These are phyloP conservation scores for Eulemur albifrons DNA, from an alignment of 2,797 vertebrate genomes.

Conservation along the genomic window DNA sequence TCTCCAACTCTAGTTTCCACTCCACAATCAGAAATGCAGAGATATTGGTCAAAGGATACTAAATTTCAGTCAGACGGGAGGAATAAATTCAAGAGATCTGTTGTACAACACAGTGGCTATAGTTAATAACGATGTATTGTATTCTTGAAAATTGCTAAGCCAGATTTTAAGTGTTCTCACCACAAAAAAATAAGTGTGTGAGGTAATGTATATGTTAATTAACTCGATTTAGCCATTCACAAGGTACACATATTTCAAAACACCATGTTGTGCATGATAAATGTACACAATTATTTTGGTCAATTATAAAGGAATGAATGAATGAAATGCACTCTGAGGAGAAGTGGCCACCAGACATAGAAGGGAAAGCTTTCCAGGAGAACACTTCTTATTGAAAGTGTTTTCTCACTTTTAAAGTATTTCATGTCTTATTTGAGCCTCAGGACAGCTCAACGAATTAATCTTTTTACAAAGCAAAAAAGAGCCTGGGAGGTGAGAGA, in stretches of 20 bases:
- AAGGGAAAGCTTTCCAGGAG: neutral
- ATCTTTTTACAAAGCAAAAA: conserved; percentile 40
- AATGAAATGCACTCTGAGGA: neutral
- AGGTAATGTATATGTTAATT: neutral
- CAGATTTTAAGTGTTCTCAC: neutral
- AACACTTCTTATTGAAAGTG: neutral
- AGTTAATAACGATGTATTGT: neutral
- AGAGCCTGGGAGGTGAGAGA: neutral
- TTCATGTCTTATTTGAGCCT: neutral
- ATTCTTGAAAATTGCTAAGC: neutral
- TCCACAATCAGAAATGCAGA: neutral
- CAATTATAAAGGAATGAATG: neutral
- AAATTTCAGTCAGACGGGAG: neutral
- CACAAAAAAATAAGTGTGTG: neutral
- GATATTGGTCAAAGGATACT: neutral
- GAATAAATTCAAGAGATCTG: neutral
- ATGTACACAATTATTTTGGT: neutral
- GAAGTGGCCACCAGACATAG: neutral
- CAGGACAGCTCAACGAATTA: neutral
- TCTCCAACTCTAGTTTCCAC: neutral
- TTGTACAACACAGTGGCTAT: neutral
- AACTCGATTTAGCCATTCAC: neutral
- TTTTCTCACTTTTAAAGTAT: conserved; percentile 50
- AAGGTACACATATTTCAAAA: neutral
- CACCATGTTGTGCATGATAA: neutral